These are phyloP conservation scores for Megastigmus dorsalis DNA, from an alignment of 2,888 invertebrate species.

Conservation along the genomic window DNA sequence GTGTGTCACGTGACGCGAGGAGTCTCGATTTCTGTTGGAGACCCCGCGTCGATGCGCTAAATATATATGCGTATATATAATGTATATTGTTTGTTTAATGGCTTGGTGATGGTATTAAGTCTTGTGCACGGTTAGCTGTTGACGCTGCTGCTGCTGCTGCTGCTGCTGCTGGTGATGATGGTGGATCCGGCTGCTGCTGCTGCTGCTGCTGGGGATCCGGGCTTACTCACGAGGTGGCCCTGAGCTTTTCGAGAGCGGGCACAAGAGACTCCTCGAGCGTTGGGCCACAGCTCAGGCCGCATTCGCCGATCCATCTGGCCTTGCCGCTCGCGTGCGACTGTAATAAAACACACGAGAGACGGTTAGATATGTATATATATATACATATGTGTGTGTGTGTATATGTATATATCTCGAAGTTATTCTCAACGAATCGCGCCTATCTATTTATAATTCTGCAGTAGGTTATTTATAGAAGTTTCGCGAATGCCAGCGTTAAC, in stretches of 20 bases:
- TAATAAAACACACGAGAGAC: slow-evolving; percentile 68
- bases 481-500: too few species aligned
- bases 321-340: slow-evolving; percentile 84
- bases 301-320: slow-evolving; percentile 84
- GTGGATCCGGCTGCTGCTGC: slow-evolving; percentile 15
- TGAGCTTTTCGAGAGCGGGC: slow-evolving; percentile 71
- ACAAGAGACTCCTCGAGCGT: slow-evolving; percentile 72
- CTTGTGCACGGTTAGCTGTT: slow-evolving; percentile 62
- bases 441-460: too few species aligned
- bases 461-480: too few species aligned
- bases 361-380: too few species aligned
- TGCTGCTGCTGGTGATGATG: slow-evolving; percentile 14
- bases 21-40: too few species aligned
- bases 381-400: too few species aligned
- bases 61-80: slow-evolving; percentile 1
- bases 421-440: too few species aligned
- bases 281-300: slow-evolving; percentile 75
- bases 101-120: slow-evolving; percentile 69
- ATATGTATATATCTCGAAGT: too few species aligned
- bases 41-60: too few species aligned
- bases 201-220: slow-evolving; percentile 49
- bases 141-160: not conserved
- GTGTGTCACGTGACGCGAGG: too few species aligned
- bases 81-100: slow-evolving; percentile 55
- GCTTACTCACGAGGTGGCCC: slow-evolving; percentile 72